phyloP scores from a whole-genome alignment of 1,140 invertebrate genomes.

The Diplogasteroides magnus region DNA sequence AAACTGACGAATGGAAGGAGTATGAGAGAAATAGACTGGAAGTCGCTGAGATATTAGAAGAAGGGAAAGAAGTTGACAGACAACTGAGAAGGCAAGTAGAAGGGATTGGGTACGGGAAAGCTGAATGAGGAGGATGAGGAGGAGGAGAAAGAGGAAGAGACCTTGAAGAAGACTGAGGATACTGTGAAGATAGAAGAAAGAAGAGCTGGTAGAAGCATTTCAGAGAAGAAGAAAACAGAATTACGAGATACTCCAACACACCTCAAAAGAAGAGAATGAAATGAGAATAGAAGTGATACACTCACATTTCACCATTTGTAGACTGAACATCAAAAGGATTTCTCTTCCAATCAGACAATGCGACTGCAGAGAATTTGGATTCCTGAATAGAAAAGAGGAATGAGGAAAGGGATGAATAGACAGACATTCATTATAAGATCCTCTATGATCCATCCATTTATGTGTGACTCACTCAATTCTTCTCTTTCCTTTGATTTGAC shows the following conservation, averaged over 20 bases:
- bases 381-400: conserved; percentile 37
- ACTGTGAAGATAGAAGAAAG: conserved; percentile 47
- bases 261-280: no score
- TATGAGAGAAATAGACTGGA: conserved; percentile 45
- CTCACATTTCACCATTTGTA: conserved; percentile 52
- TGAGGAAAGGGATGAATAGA: not conserved
- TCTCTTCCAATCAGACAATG: conserved; percentile 49
- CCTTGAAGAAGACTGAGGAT: conserved; percentile 46
- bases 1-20: conserved; percentile 49
- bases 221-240: conserved; percentile 50
- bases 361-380: conserved; percentile 50
- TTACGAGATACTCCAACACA: conserved; percentile 48
- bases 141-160: not conserved
- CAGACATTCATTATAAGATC: conserved; percentile 26
- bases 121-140: not conserved
- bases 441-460: conserved; percentile 50
- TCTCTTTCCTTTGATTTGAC: conserved; percentile 39
- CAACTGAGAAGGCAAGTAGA: conserved; percentile 45
- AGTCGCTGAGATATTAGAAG: conserved; percentile 46
- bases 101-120: conserved; percentile 42
- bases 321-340: conserved; percentile 54
- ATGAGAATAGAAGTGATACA: no score
- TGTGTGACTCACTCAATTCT: conserved; percentile 45
- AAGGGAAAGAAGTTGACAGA: conserved; percentile 45
- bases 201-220: conserved; percentile 50